Percentiles rank a stretch among this genome's conserved stretches.
Evolutionary conservation across 1,140 invertebrate species (phyloP).

Genomic region (Ceratina australensis): DNA sequence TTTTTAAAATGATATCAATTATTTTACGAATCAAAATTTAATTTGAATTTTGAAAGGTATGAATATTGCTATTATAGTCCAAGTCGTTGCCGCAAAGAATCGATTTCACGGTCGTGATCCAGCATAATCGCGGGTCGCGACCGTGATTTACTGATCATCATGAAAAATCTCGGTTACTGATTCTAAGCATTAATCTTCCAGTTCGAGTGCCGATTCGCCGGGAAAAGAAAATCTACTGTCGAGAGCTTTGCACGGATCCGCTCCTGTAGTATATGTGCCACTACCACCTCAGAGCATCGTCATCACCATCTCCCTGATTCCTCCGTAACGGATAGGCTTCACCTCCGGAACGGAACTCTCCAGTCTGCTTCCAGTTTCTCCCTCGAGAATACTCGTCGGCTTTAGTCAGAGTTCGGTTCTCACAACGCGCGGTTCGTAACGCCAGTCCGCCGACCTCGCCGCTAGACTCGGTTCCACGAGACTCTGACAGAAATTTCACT

Average conservation of each 20-base stretch:
- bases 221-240: slow-evolving; percentile 32
- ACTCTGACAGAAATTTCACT: slow-evolving; percentile 22
- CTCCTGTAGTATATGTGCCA: slow-evolving; percentile 51
- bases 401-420: slow-evolving; percentile 55
- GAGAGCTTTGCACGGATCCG: slow-evolving; percentile 40
- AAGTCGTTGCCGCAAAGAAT: too few species aligned
- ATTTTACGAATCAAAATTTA: too few species aligned
- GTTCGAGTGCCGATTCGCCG: neutral
- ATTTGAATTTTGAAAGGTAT: too few species aligned
- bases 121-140: too few species aligned
- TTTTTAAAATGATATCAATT: too few species aligned
- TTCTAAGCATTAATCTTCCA: too few species aligned
- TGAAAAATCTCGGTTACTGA: too few species aligned
- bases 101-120: too few species aligned
- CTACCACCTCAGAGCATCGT: slow-evolving; percentile 63
- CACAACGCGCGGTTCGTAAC: slow-evolving; percentile 54
- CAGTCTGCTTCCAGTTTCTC: slow-evolving; percentile 66
- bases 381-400: slow-evolving; percentile 49
- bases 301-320: slow-evolving; percentile 64
- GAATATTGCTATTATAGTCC: too few species aligned
- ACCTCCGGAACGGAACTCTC: slow-evolving; percentile 66
- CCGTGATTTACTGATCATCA: too few species aligned
- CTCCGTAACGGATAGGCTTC: slow-evolving; percentile 66
- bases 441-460: slow-evolving; percentile 19
- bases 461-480: neutral